Evolutionary conservation across 2,797 vertebrate species (phyloP).

Genomic region (Linurgus olivaceus): DNA sequence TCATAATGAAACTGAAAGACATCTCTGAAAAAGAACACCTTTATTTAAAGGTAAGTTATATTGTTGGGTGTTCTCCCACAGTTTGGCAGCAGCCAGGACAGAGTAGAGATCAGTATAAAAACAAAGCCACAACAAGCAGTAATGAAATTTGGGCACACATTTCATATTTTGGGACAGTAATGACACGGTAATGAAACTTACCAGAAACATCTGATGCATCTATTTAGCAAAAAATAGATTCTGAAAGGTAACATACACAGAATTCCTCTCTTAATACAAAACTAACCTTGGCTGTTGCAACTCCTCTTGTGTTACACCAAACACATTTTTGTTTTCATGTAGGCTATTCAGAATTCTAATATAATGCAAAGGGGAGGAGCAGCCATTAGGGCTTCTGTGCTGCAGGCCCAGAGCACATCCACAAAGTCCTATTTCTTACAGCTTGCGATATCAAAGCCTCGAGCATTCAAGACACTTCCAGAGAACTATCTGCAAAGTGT

Average conservation of each 20-base stretch:
- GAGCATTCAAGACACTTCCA: background rate
- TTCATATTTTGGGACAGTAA: background rate
- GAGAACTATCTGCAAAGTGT: background rate
- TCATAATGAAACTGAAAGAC: background rate
- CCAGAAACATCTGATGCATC: background rate
- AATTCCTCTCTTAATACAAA: background rate
- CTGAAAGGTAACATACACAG: background rate
- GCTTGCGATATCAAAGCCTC: background rate
- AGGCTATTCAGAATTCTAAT: background rate
- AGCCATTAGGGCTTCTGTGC: background rate
- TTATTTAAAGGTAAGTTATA: conserved; percentile 37
- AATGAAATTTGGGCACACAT: background rate
- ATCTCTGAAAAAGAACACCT: background rate
- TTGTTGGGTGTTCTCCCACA: background rate
- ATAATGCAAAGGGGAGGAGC: background rate
- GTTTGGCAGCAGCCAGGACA: background rate
- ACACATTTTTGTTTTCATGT: background rate
- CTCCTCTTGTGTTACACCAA: background rate
- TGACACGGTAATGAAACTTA: conserved; percentile 56
- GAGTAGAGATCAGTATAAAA: background rate
- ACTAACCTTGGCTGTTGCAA: background rate
- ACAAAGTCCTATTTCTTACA: background rate
- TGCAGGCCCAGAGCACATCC: background rate
- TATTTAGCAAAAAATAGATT: conserved; percentile 50
- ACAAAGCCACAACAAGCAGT: background rate